Base-by-base conservation (phyloP, 2,888 invertebrate genomes). In the Patella caerulea region DNA sequence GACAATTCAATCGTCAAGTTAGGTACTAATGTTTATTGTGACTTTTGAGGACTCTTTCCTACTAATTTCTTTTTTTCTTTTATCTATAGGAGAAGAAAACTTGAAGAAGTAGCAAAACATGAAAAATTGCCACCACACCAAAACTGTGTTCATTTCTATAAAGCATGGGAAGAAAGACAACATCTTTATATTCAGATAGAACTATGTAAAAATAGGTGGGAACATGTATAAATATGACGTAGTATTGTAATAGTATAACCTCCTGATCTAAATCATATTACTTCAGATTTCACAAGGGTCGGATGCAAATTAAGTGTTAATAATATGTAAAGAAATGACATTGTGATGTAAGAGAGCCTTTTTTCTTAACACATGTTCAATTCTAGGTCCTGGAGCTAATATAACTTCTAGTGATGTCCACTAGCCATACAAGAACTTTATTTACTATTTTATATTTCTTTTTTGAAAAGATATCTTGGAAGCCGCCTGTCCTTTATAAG, bases 91-190 rank as follows among this genome's bases (percentile, higher is more conserved):
- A 92, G 88, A 86, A 88, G 93, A 56, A 93, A 94, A 71, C 91
- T 95, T 75, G 93, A 94, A 82, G 95, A 95, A 92, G 94, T 95
- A 0, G 93, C 93, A 15, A 94, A 95, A 69, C 94, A 95, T 87
- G 95, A 95, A 87, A 93, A 93, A 83, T 93, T 96, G 78, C 94
- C 95, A 0, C 92, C 92, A 0, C 94, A 95, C 88, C 93, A 93
- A 7, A 95, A 96, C 91, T 94, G 95, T 88, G 94, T 96, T 2
- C 92, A 93, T 73, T 94, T 95, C 85, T 93, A 93, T 83, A 93
- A 93, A 76, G 95, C 95, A 0, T 96, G 96, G 96, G 95, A 95
- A 88, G 95, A 96, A 89, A 92, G 93, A 55, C 93, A 94, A 83
- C 93, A 93, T 54, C 91, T 95, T 4, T 95, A 94, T 87, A 94